Evolutionary conservation across 2,888 invertebrate genomes (phyloP).

Genomic region (Temnothorax unifasciatus): DNA sequence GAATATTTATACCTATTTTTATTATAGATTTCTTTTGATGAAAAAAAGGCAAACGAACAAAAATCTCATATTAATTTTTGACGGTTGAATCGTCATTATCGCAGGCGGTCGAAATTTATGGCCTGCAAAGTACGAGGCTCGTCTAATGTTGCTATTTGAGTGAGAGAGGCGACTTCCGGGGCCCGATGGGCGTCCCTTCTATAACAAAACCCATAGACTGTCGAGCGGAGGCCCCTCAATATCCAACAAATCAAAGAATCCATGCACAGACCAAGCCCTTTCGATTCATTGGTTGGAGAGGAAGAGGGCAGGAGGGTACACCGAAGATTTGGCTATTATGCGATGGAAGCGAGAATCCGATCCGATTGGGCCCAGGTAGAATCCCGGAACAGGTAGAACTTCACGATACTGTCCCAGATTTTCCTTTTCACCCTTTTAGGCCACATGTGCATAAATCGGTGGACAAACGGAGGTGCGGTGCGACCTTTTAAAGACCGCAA

Average conservation of each 20-base stretch:
- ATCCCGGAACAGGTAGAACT: not conserved
- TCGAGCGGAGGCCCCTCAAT: slow-evolving; percentile 58
- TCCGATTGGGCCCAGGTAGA: slow-evolving; percentile 67
- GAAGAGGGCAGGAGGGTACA: slow-evolving; percentile 6
- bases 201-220: slow-evolving; percentile 67
- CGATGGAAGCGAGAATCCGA: slow-evolving; percentile 61
- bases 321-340: slow-evolving; percentile 63
- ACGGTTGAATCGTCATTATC: slow-evolving; percentile 1
- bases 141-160: slow-evolving; percentile 36
- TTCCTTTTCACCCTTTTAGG: slow-evolving; percentile 70
- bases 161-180: slow-evolving; percentile 65
- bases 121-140: slow-evolving; percentile 9
- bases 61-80: slow-evolving; percentile 25
- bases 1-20: not conserved
- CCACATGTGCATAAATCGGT: slow-evolving; percentile 77
- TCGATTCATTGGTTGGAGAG: slow-evolving; percentile 36
- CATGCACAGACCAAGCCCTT: slow-evolving; percentile 45
- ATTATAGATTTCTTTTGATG: not conserved
- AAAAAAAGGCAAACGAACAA: not conserved
- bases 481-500: slow-evolving; percentile 80
- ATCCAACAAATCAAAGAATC: slow-evolving; percentile 72
- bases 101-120: not conserved
- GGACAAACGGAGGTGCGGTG: slow-evolving; percentile 65
- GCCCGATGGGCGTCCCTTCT: slow-evolving; percentile 56
- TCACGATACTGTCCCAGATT: slow-evolving; percentile 73